Conservation (phyloP, 35 echinoderm and acorn worm genomes). For the Apostichopus parvimensis region DNA sequence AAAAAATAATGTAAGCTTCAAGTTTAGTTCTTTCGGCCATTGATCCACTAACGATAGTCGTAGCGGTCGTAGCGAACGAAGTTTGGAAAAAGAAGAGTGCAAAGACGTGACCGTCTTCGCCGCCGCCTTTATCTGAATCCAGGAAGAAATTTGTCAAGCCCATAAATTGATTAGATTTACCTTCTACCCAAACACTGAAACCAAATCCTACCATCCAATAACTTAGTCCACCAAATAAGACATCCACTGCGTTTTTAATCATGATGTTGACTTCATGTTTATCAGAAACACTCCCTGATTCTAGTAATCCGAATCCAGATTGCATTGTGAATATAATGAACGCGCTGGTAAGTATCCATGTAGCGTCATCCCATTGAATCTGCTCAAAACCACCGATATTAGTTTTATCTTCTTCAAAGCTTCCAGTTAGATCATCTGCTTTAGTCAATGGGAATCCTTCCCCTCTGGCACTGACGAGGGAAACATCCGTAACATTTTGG, state of each 20-base stretch:
- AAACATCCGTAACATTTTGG: neutral
- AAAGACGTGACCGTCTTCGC: conserved; percentile 40
- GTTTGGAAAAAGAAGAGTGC: conserved; percentile 70
- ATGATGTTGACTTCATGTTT: conserved; percentile 98
- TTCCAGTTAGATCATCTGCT: neutral
- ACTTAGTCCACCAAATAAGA: conserved; percentile 82
- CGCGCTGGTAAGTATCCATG: conserved; percentile 89
- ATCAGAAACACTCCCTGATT: conserved; percentile 78
- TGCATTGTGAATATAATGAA: conserved; percentile 99
- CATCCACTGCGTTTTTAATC: conserved; percentile 94
- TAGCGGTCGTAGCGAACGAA: conserved; percentile 73
- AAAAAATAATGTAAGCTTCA: conserved; percentile 71
- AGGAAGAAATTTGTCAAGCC: conserved; percentile 72
- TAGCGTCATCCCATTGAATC: conserved; percentile 83
- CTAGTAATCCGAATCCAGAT: conserved; percentile 90
- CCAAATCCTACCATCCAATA: conserved; percentile 90
- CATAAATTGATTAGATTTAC: conserved; percentile 48
- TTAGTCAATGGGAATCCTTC: too few species aligned
- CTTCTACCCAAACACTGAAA: conserved; percentile 53
- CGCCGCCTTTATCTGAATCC: conserved; percentile 36
- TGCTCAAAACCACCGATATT: neutral
- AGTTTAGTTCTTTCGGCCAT: conserved; percentile 76
- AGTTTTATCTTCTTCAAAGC: neutral
- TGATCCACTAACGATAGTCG: conserved; percentile 75
- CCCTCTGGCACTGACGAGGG: too few species aligned